These are phyloP conservation scores for Rapana venosa DNA, from an alignment of 2,888 invertebrate species.

Conservation along the genomic window DNA sequence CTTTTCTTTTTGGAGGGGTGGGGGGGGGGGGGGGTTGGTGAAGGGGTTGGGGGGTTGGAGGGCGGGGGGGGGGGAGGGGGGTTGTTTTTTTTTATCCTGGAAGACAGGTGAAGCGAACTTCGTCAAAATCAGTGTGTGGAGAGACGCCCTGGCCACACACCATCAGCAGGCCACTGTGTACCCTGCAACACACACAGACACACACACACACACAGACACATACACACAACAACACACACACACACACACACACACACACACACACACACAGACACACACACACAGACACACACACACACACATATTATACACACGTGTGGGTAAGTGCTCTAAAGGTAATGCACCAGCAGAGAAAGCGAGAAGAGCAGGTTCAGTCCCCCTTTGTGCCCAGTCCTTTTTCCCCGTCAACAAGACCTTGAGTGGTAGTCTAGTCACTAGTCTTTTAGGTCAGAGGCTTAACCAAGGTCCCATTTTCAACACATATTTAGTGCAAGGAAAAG, in stretches of 20 bases:
- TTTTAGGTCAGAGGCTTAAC: too few relatives aligned
- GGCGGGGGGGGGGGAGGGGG: not conserved
- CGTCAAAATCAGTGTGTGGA: conserved; percentile 57
- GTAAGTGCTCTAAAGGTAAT: too few relatives aligned
- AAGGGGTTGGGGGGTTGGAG: not conserved
- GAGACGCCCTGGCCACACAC: conserved; percentile 68
- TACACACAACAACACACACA: not conserved
- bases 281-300: conserved; percentile 41
- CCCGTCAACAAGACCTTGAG: too few relatives aligned
- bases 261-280: conserved; percentile 16
- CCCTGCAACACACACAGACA: conserved; percentile 58
- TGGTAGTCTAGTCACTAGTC: too few relatives aligned
- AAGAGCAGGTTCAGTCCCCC: too few relatives aligned
- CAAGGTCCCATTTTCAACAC: too few relatives aligned
- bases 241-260: not conserved
- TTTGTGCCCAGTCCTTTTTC: too few relatives aligned
- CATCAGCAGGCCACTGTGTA: conserved; percentile 68
- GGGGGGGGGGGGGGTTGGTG: not conserved
- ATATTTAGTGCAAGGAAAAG: too few relatives aligned
- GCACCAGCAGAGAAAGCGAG: too few relatives aligned
- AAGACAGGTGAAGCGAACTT: conserved; percentile 62
- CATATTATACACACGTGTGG: too few relatives aligned
- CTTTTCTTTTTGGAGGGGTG: not conserved
- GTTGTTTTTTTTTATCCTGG: conserved; percentile 43
- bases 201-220: too few relatives aligned